Evolutionary conservation across 2,888 invertebrate species (phyloP), one percentile per base, ranked within the genome.

Genomic region (Cremastinae sp.): DNA sequence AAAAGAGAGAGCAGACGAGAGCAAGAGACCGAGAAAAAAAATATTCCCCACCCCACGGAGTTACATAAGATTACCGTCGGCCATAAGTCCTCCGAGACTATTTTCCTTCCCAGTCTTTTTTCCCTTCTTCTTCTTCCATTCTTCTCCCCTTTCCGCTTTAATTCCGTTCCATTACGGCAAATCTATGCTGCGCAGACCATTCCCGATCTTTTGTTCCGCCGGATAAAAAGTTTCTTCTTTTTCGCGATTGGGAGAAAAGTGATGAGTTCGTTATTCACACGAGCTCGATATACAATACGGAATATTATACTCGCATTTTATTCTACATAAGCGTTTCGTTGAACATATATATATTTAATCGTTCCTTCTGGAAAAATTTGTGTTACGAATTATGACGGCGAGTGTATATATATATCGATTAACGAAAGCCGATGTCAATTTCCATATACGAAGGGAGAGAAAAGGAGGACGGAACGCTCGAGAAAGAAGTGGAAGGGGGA

Each of bases 351-450:
- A 28, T 2, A 28, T 28, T 2, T 28, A 28, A 28, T 28, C 5
- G 2, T 28, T 28, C 28, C 28, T 51, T 22, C 53, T 10, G 1
- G 12, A 8, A 2, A 49, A 41, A 72, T 28, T 34, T 36, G 16
- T 20, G 58, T 22, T 22, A 22, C 56, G 16, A 58, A 64, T 72
- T 18, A 65, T 34, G 41, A 38, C 36, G 47, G 20, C 18, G 56
- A 14, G 70, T 54, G 69, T 66, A 58, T n/a, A n/a, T n/a, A 59
- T 49, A 65, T 83, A 83, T 84, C 81, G 84, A 83, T 84, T 82
- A 81, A 76, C 75, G 69, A 80, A 81, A 76, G 73, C 64, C 58
- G 43, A 76, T 66, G 71, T 78, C 80, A 74, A 81, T 83, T 83
- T 78, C 73, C 78, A 81, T 82, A 78, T 82, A 74, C 80, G 76